Conservation (phyloP, 2,888 invertebrate species). For the Pherbina coryleti region DNA sequence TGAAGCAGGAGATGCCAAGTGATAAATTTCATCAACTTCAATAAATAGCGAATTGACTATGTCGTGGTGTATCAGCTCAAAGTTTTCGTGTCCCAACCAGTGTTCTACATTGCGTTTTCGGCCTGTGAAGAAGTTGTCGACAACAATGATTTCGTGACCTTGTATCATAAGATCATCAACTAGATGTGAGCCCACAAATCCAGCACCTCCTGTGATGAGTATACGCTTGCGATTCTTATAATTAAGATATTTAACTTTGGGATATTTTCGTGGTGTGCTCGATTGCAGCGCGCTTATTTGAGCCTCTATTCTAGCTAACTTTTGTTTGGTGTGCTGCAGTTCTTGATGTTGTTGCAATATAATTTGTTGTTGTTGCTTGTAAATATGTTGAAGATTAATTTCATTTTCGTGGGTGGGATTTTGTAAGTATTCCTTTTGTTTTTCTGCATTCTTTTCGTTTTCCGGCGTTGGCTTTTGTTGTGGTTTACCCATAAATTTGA, state of each 20-base stretch:
- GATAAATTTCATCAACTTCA: slow-evolving; percentile 98
- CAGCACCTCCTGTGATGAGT: slow-evolving; percentile 95
- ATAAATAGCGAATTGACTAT: slow-evolving; percentile 97
- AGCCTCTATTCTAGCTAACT: slow-evolving; percentile 78
- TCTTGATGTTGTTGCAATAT: slow-evolving; percentile 66
- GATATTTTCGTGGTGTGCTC: slow-evolving; percentile 85
- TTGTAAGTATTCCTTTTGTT: background rate
- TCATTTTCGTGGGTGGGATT: slow-evolving; percentile 42
- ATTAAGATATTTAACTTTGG: slow-evolving; percentile 91
- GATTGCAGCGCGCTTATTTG: slow-evolving; percentile 80
- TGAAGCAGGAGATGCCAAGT: slow-evolving; percentile 98
- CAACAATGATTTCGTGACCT: slow-evolving; percentile 96
- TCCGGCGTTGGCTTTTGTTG: background rate
- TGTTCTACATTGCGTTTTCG: slow-evolving; percentile 97
- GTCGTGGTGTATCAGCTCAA: slow-evolving; percentile 98
- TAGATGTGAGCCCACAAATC: slow-evolving; percentile 99
- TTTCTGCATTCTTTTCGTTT: background rate
- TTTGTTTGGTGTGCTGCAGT: slow-evolving; percentile 75
- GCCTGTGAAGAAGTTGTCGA: slow-evolving; percentile 98
- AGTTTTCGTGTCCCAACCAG: slow-evolving; percentile 99
- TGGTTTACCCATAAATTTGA: background rate
- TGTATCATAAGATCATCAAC: slow-evolving; percentile 95
- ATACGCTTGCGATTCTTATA: slow-evolving; percentile 94
- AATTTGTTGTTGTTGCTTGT: slow-evolving; percentile 52
- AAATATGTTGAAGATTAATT: slow-evolving; percentile 50